phyloP scores from a whole-genome alignment of 1,140 invertebrate species.

The Stenopsyche tienmushanensis region DNA sequence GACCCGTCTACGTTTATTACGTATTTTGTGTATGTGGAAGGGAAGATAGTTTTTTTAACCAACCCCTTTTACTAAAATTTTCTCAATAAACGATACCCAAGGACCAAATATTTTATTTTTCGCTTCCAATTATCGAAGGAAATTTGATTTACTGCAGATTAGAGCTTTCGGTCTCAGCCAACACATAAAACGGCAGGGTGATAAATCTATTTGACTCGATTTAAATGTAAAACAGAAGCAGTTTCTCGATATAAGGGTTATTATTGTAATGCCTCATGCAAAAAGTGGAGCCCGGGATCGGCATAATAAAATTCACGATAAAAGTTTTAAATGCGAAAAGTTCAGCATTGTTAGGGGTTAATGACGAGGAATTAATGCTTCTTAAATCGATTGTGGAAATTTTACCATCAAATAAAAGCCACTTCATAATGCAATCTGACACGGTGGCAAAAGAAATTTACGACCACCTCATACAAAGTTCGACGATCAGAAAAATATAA shows the following conservation, averaged over 20 bases:
- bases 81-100: too few relatives aligned
- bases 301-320: slow-evolving; percentile 23
- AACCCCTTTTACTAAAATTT: too few relatives aligned
- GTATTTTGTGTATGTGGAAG: too few relatives aligned
- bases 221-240: neutral
- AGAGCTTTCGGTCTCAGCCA: too few relatives aligned
- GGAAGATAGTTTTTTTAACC: too few relatives aligned
- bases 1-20: too few relatives aligned
- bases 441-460: neutral
- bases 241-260: slow-evolving; percentile 5
- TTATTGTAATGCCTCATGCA: slow-evolving; percentile 11
- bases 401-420: slow-evolving; percentile 10
- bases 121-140: too few relatives aligned
- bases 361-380: slow-evolving; percentile 29
- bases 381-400: slow-evolving; percentile 24
- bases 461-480: too few relatives aligned
- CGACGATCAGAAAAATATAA: too few relatives aligned
- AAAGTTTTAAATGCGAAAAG: slow-evolving; percentile 31
- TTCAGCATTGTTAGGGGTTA: slow-evolving; percentile 27
- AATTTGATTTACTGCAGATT: too few relatives aligned
- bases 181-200: too few relatives aligned
- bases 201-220: neutral
- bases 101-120: too few relatives aligned
- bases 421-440: slow-evolving; percentile 10
- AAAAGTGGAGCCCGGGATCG: neutral